Conservation (phyloP, 2,113 vertebrate species). For the Pterophyllum scalare region DNA sequence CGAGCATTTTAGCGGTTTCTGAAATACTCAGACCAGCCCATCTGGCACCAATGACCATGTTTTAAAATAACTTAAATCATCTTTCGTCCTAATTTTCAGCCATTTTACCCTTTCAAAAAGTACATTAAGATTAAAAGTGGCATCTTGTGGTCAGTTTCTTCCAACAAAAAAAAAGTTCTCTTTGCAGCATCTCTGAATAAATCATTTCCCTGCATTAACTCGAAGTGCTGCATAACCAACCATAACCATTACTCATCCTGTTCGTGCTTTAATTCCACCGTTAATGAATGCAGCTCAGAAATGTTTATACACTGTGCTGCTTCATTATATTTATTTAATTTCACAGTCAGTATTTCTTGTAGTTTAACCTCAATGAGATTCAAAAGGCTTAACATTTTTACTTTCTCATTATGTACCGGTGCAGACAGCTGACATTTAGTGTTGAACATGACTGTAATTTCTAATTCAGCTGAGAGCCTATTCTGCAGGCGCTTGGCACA, state of each 20-base stretch:
- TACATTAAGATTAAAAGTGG: neutral
- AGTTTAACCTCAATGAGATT: constrained; percentile 6
- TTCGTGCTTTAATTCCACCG: constrained; percentile 1
- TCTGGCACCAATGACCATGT: too few species aligned
- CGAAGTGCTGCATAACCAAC: neutral
- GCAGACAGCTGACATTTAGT: constrained; percentile 49
- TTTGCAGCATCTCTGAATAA: neutral
- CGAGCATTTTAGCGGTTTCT: too few species aligned
- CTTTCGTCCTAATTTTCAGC: too few species aligned
- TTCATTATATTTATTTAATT: neutral
- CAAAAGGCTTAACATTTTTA: constrained; percentile 20
- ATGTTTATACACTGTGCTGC: neutral
- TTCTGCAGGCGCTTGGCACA: constrained; percentile 13
- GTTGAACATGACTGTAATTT: constrained; percentile 21
- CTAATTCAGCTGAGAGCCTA: constrained; percentile 20
- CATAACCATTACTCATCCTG: neutral
- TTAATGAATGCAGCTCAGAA: neutral
- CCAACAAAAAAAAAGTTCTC: neutral
- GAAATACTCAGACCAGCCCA: too few species aligned
- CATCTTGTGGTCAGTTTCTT: neutral
- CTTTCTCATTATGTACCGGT: constrained; percentile 7
- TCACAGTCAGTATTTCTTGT: neutral
- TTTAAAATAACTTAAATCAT: too few species aligned
- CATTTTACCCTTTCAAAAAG: neutral
- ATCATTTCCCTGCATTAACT: neutral